phyloP scores from a whole-genome alignment of 2,888 invertebrate genomes.

The Ochlodes sylvanus region DNA sequence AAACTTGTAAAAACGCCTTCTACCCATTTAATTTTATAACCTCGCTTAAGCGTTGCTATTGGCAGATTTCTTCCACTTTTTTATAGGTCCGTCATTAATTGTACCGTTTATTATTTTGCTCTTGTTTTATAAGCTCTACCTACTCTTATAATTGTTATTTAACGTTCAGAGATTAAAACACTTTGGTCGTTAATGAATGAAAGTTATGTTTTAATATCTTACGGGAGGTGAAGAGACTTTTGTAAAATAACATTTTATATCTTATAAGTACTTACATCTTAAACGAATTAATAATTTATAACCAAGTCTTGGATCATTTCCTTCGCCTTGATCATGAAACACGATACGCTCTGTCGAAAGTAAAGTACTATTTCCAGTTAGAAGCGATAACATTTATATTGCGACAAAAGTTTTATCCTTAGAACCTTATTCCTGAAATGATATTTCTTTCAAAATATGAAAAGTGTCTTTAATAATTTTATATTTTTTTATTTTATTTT shows the following conservation, averaged over 20 bases:
- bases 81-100: conserved; percentile 74
- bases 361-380: conserved; percentile 77
- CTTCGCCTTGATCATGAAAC: conserved; percentile 10
- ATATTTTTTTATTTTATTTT: background rate
- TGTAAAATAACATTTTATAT: conserved; percentile 5
- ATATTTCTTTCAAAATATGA: conserved; percentile 22
- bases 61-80: conserved; percentile 79
- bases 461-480: background rate
- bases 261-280: conserved; percentile 16
- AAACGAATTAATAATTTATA: conserved; percentile 33
- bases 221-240: background rate
- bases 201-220: conserved; percentile 7
- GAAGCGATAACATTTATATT: conserved; percentile 78
- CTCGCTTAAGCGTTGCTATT: conserved; percentile 81
- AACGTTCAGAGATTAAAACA: conserved; percentile 19
- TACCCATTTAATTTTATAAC: conserved; percentile 83
- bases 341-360: conserved; percentile 42
- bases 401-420: conserved; percentile 69
- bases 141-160: conserved; percentile 30
- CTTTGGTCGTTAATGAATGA: conserved; percentile 1
- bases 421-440: conserved; percentile 55
- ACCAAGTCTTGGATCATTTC: conserved; percentile 9
- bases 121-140: conserved; percentile 54
- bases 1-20: conserved; percentile 84
- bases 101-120: conserved; percentile 73